Evolutionary conservation across 2,797 vertebrate species (phyloP).

Genomic region (Leptoclinus maculatus): DNA sequence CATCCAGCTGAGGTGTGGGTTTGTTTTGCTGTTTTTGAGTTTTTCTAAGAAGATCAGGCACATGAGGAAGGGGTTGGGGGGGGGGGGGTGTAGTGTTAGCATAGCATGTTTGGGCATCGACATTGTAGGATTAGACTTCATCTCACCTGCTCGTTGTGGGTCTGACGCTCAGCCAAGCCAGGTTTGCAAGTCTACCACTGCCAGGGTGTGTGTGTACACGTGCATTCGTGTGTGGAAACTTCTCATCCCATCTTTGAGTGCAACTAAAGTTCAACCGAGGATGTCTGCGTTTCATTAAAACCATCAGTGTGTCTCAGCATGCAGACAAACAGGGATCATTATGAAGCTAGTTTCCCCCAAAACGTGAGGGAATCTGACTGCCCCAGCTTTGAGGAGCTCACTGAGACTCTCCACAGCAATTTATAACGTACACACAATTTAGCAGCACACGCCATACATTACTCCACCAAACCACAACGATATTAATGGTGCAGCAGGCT

Average conservation of each 20-base stretch:
- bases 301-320: conserved; percentile 52
- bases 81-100: conserved; percentile 18
- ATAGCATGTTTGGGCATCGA: conserved; percentile 63
- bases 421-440: conserved; percentile 54
- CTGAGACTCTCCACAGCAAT: conserved; percentile 35
- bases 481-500: conserved; percentile 57
- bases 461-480: conserved; percentile 54
- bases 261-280: conserved; percentile 70
- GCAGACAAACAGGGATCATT: conserved; percentile 63
- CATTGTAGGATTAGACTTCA: conserved; percentile 63
- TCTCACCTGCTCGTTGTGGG: conserved; percentile 58
- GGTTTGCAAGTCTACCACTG: conserved; percentile 34
- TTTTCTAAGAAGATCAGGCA: conserved; percentile 39
- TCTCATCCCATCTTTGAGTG: conserved; percentile 59
- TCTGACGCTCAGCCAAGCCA: conserved; percentile 33
- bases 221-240: conserved; percentile 58
- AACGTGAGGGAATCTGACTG: conserved; percentile 63
- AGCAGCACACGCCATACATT: conserved; percentile 51
- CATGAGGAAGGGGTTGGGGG: conserved; percentile 23
- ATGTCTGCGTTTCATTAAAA: conserved; percentile 74
- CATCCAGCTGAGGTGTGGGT: conserved; percentile 47
- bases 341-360: conserved; percentile 42
- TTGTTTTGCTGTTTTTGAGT: conserved; percentile 48
- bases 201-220: conserved; percentile 38
- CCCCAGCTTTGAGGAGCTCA: conserved; percentile 39